A percentile compares a stretch with the other conserved stretches of the same genome.
Conservation (phyloP, 2,113 vertebrate species). For the Xenopus laevis region DNA sequence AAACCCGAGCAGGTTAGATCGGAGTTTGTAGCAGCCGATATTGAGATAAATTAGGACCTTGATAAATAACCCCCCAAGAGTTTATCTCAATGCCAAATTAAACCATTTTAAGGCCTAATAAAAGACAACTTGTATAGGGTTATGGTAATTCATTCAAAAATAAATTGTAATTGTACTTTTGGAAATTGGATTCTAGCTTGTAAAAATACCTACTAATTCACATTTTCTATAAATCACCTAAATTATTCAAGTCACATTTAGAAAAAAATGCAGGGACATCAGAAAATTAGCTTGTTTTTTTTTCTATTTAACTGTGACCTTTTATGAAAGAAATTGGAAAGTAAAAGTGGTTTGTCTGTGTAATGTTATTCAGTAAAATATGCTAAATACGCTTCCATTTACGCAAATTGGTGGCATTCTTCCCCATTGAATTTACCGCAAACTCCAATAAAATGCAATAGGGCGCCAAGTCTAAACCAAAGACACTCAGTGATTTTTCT, state of each 20-base stretch:
- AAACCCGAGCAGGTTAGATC: no score
- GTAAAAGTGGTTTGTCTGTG: slow-evolving; percentile 16
- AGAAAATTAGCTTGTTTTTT: slow-evolving; percentile 30
- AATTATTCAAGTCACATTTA: slow-evolving; percentile 28
- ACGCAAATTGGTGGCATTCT: slow-evolving; percentile 36
- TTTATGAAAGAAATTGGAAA: slow-evolving; percentile 41
- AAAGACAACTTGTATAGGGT: no score
- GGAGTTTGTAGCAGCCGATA: no score
- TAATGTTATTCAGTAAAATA: slow-evolving; percentile 24
- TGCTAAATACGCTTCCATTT: slow-evolving; percentile 24
- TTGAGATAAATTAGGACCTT: no score
- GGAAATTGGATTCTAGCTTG: slow-evolving; percentile 18
- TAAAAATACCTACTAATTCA: slow-evolving; percentile 2
- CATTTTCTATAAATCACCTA: background rate
- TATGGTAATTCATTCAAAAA: background rate
- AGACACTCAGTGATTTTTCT: slow-evolving; percentile 36
- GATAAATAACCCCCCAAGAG: no score
- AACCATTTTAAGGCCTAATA: no score
- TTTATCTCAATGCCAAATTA: no score
- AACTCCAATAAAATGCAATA: slow-evolving; percentile 39
- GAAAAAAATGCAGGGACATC: slow-evolving; percentile 22
- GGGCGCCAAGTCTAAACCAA: slow-evolving; percentile 39
- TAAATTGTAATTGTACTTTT: background rate
- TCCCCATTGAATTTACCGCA: slow-evolving; percentile 32
- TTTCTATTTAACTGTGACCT: slow-evolving; percentile 22